These are phyloP conservation scores for Cephus cinctus DNA, from an alignment of 1,140 invertebrate genomes.

Conservation along the genomic window DNA sequence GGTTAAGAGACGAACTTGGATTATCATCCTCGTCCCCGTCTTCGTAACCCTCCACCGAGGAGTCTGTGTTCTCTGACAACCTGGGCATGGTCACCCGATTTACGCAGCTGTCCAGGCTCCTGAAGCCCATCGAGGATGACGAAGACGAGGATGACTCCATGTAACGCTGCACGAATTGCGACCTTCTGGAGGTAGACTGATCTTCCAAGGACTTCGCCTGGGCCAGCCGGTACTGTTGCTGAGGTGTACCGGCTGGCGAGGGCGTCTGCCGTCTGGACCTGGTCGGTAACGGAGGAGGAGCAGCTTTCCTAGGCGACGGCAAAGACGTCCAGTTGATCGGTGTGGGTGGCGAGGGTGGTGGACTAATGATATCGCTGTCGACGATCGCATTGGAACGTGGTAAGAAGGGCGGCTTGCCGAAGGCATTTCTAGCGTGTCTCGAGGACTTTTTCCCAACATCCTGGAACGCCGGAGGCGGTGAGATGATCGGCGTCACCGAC, in stretches of 20 bases:
- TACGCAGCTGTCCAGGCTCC: conserved; percentile 59
- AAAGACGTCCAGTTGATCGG: conserved; percentile 47
- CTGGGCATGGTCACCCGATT: conserved; percentile 55
- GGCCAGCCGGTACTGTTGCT: conserved; percentile 49
- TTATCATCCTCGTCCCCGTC: conserved; percentile 61
- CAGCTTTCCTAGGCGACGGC: conserved; percentile 34
- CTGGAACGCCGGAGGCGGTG: conserved; percentile 63
- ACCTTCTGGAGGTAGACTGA: conserved; percentile 50
- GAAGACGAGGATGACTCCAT: conserved; percentile 60
- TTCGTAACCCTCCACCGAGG: conserved; percentile 59
- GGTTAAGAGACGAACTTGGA: conserved; percentile 51
- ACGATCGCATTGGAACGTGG: conserved; percentile 60
- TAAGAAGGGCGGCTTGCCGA: conserved; percentile 55
- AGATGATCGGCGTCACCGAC: conserved; percentile 62
- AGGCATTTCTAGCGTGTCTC: conserved; percentile 36
- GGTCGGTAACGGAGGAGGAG: conserved; percentile 12
- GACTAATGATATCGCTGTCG: conserved; percentile 58
- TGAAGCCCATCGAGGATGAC: conserved; percentile 59
- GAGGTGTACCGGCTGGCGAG: conserved; percentile 23
- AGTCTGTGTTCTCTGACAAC: conserved; percentile 60
- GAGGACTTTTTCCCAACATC: conserved; percentile 47
- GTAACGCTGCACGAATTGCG: conserved; percentile 57
- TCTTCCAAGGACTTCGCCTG: conserved; percentile 62
- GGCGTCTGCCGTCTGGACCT: conserved; percentile 27
- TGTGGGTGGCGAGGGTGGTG: conserved; percentile 49